These are phyloP conservation scores for Dunckerocampus dactyliophorus DNA, from an alignment of 2,113 vertebrate genomes.

Conservation along the genomic window DNA sequence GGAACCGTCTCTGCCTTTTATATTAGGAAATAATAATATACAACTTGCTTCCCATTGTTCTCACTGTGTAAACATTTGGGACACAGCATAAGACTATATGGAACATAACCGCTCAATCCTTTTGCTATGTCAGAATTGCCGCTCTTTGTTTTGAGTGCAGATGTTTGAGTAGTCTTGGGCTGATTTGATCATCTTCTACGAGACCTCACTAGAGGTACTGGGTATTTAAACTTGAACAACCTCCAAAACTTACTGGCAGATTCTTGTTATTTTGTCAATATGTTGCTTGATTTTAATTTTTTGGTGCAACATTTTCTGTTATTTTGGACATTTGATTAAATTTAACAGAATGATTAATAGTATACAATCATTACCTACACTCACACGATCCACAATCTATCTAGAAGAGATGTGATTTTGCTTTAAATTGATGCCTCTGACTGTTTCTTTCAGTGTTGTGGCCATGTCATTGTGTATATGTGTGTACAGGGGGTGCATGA, in stretches of 20 bases:
- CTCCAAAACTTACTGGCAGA: background rate
- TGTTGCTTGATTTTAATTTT: too few species aligned
- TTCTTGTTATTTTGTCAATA: background rate
- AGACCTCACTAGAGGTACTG: background rate
- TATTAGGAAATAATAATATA: background rate
- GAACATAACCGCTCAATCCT: background rate
- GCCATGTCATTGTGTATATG: too few species aligned
- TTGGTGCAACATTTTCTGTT: too few species aligned
- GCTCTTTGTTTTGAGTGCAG: background rate
- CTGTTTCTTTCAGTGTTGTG: too few species aligned
- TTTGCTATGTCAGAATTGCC: background rate
- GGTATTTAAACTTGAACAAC: background rate
- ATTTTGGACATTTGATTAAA: background rate
- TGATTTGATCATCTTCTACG: background rate
- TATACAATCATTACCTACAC: too few species aligned
- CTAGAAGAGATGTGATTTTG: too few species aligned
- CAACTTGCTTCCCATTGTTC: background rate
- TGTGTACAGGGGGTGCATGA: background rate
- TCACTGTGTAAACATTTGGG: background rate
- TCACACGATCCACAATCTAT: too few species aligned
- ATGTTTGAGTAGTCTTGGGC: background rate
- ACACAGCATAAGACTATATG: background rate
- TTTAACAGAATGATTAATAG: too few species aligned
- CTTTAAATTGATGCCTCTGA: too few species aligned
- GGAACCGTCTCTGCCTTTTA: background rate